These are phyloP conservation scores for Lepidurus apus DNA, from an alignment of 1,140 invertebrate species.

Conservation along the genomic window DNA sequence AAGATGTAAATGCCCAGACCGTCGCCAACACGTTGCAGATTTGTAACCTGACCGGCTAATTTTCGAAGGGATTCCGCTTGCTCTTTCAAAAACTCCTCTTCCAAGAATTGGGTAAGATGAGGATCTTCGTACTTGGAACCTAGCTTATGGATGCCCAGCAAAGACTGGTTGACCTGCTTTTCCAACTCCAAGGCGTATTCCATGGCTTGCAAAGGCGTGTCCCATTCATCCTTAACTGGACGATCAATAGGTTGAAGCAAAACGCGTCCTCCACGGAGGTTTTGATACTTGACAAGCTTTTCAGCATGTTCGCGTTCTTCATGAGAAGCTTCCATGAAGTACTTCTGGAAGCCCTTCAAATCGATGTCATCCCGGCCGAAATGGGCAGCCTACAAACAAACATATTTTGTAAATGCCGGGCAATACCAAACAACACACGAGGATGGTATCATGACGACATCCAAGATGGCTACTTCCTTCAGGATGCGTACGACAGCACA, in stretches of 20 bases:
- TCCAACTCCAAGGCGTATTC: conserved; percentile 55
- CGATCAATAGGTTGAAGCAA: conserved; percentile 49
- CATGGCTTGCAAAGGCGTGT: conserved; percentile 53
- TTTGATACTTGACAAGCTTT: conserved; percentile 60
- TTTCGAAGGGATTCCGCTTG: conserved; percentile 59
- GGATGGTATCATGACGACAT: too few relatives aligned
- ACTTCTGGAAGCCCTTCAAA: conserved; percentile 54
- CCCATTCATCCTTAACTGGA: conserved; percentile 55
- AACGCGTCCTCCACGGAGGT: conserved; percentile 55
- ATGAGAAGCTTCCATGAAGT: conserved; percentile 53
- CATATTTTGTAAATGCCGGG: background rate
- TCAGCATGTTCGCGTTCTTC: conserved; percentile 62
- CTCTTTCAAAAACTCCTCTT: conserved; percentile 54
- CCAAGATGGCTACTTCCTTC: too few relatives aligned
- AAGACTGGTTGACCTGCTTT: conserved; percentile 54
- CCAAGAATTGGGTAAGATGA: conserved; percentile 54
- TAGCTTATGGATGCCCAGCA: conserved; percentile 51
- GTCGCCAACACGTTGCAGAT: conserved; percentile 54
- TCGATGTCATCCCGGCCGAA: conserved; percentile 63
- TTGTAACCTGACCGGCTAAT: conserved; percentile 54
- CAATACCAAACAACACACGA: background rate
- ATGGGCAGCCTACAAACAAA: conserved; percentile 48
- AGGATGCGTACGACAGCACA: background rate
- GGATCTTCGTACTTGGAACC: conserved; percentile 41
- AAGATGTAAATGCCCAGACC: conserved; percentile 59